Evolutionary conservation across 30 jellyfish, hydroid and myxozoan genomes (phyloP).

Genomic region (Cassiopea xamachana): DNA sequence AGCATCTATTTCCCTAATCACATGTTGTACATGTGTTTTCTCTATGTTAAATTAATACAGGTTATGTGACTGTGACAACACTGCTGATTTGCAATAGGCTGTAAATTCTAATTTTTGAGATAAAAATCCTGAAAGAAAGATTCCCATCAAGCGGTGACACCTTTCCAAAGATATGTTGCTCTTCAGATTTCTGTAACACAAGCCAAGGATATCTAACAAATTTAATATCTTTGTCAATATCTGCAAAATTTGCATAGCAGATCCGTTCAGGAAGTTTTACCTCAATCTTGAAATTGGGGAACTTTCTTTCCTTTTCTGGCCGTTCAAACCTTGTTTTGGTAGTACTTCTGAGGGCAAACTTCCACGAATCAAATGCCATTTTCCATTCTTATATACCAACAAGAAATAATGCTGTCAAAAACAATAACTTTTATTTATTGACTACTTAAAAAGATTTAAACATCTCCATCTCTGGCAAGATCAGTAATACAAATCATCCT

Average conservation of each 20-base stretch:
- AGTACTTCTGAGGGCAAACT: slow-evolving; percentile 48
- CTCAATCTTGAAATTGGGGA: background rate
- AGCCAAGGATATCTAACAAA: slow-evolving; percentile 60
- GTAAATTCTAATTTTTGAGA: background rate
- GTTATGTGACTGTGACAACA: no score
- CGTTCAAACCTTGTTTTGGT: slow-evolving; percentile 23
- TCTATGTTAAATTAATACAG: no score
- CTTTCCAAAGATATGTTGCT: slow-evolving; percentile 15
- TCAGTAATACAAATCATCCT: no score
- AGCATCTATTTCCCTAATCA: no score
- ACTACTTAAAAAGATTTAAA: no score
- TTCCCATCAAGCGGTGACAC: slow-evolving; percentile 55
- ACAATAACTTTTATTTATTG: no score
- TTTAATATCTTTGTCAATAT: slow-evolving; percentile 36
- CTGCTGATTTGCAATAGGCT: no score
- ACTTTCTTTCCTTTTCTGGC: slow-evolving; percentile 18
- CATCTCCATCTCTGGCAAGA: no score
- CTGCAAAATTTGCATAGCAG: slow-evolving; percentile 50
- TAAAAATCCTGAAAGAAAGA: slow-evolving; percentile 33
- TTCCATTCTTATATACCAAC: slow-evolving; percentile 42
- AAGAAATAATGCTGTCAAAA: background rate
- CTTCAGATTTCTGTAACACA: slow-evolving; percentile 31
- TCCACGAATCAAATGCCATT: slow-evolving; percentile 27
- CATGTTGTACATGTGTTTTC: no score
- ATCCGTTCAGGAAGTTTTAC: slow-evolving; percentile 38